These are phyloP conservation scores for Eonycteris spelaea DNA, from an alignment of 2,113 vertebrate genomes.

Conservation along the genomic window DNA sequence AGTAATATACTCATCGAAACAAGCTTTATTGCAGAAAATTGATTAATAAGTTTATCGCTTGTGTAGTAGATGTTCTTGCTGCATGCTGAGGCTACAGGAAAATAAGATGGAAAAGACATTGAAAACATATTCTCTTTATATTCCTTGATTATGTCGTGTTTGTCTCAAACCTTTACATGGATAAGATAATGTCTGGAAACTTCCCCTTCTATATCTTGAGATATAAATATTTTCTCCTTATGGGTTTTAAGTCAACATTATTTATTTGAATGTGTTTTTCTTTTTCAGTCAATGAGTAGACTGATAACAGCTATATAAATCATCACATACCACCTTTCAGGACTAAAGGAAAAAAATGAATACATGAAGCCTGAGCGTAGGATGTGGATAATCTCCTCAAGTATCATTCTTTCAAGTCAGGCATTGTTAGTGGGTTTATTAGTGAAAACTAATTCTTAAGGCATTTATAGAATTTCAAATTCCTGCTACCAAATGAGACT, in stretches of 20 bases:
- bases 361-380: neutral
- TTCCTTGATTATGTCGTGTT: conserved; percentile 27
- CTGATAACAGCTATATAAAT: neutral
- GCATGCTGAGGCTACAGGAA: neutral
- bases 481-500: neutral
- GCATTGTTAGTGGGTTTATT: neutral
- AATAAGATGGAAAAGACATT: conserved; percentile 49
- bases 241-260: neutral
- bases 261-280: neutral
- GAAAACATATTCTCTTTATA: neutral
- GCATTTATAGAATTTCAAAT: neutral
- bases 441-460: neutral
- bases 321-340: neutral
- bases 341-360: neutral
- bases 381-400: neutral
- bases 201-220: neutral
- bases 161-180: neutral
- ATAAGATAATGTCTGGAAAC: neutral
- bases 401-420: neutral
- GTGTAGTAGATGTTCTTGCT: conserved; percentile 32
- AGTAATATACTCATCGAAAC: conserved; percentile 50
- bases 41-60: conserved; percentile 64
- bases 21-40: conserved; percentile 71
- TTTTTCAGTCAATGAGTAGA: neutral
- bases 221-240: neutral